Conservation (phyloP, 64 coral and sea anemone genomes). For the Trachythela sp. region DNA sequence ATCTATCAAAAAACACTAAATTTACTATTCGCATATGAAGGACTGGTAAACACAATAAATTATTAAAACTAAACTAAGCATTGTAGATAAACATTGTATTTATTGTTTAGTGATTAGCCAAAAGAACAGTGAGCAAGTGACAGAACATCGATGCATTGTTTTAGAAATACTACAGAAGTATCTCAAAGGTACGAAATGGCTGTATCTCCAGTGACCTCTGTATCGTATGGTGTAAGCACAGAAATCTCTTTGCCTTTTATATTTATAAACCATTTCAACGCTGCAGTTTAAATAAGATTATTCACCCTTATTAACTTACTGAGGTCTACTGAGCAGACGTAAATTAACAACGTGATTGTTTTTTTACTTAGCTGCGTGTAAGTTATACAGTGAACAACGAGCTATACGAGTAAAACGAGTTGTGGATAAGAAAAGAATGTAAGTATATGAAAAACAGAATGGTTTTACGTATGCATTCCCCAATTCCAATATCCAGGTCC, state of each 20-base stretch:
- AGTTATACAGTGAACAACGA: conserved; percentile 94
- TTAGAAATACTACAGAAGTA: conserved; percentile 71
- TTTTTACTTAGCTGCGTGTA: conserved; percentile 56
- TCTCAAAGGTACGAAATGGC: conserved; percentile 89
- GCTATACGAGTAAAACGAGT: conserved; percentile 94
- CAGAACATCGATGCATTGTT: conserved; percentile 63
- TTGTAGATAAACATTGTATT: too few relatives aligned
- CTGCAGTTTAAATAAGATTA: too few relatives aligned
- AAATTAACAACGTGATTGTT: neutral
- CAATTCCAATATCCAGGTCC: neutral
- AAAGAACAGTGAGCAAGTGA: conserved; percentile 58
- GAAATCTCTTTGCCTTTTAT: too few relatives aligned
- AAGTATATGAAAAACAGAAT: conserved; percentile 13
- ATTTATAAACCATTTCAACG: too few relatives aligned
- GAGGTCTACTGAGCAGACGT: too few relatives aligned
- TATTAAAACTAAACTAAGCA: too few relatives aligned
- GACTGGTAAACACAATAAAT: too few relatives aligned
- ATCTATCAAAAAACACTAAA: too few relatives aligned
- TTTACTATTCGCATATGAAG: too few relatives aligned
- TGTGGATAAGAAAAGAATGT: conserved; percentile 98
- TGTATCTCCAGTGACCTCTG: too few relatives aligned
- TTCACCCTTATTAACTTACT: too few relatives aligned
- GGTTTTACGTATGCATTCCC: neutral
- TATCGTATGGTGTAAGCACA: too few relatives aligned
- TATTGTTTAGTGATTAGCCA: conserved; percentile 17